Conservation (phyloP, 2,797 vertebrate genomes). For the Holocentrus rufus region DNA sequence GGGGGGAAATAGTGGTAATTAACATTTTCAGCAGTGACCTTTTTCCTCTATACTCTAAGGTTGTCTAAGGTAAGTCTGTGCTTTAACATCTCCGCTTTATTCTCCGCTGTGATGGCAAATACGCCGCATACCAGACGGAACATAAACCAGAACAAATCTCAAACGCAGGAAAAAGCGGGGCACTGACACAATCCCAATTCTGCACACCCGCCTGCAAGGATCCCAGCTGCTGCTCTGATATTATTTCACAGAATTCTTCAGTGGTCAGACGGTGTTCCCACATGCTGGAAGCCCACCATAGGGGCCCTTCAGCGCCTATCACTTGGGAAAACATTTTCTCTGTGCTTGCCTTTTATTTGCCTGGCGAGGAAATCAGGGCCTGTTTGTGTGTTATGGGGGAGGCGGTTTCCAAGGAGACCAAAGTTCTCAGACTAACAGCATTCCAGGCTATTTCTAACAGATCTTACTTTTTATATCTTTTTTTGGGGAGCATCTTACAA, state of each 20-base stretch:
- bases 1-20: not conserved
- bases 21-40: not conserved
- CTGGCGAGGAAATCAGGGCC: slow-evolving; percentile 64
- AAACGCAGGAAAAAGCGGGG: not conserved
- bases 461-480: slow-evolving; percentile 35
- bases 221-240: slow-evolving; percentile 71
- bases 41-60: not conserved
- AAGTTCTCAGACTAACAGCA: slow-evolving; percentile 73
- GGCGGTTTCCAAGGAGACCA: slow-evolving; percentile 74
- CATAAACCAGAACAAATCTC: slow-evolving; percentile 33
- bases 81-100: not conserved
- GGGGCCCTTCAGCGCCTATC: slow-evolving; percentile 67
- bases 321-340: slow-evolving; percentile 80
- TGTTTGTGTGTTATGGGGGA: slow-evolving; percentile 80
- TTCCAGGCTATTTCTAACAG: slow-evolving; percentile 75
- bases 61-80: too few relatives aligned
- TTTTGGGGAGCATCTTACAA: slow-evolving; percentile 23
- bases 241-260: slow-evolving; percentile 70
- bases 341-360: slow-evolving; percentile 51
- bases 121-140: slow-evolving; percentile 2
- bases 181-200: slow-evolving; percentile 37
- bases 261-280: slow-evolving; percentile 76
- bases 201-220: slow-evolving; percentile 43
- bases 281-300: slow-evolving; percentile 67
- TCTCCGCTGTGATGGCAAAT: not conserved